phyloP scores from a whole-genome alignment of 2,113 vertebrate species.

The Lampris megalopsis region DNA sequence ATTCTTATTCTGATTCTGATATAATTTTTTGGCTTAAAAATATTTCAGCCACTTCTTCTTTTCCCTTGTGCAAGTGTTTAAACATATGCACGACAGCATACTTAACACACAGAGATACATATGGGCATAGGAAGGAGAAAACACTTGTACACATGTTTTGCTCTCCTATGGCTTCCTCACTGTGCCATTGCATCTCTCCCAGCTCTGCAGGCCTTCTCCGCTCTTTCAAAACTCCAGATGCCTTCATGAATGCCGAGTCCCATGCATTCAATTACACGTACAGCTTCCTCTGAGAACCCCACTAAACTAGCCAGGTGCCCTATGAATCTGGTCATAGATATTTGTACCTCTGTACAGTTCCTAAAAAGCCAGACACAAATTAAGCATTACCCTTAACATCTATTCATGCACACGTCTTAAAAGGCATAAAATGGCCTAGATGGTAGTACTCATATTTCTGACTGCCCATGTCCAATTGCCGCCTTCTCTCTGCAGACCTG shows the following conservation, averaged over 20 bases:
- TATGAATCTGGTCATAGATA: conserved; percentile 17
- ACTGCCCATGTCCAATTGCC: conserved; percentile 31
- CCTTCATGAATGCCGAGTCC: not conserved
- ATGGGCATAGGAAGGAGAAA: not conserved
- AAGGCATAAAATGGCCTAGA: conserved; percentile 19
- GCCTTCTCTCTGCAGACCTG: conserved; percentile 39
- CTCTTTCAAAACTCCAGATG: conserved; percentile 12
- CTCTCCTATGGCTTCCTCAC: conserved; percentile 14
- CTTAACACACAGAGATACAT: conserved; percentile 1
- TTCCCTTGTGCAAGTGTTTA: conserved; percentile 13
- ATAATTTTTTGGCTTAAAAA: conserved; percentile 61
- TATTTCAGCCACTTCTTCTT: conserved; percentile 58
- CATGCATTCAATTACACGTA: not conserved
- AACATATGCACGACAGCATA: conserved; percentile 3
- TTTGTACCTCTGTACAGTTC: conserved; percentile 16
- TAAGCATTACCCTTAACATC: conserved; percentile 25
- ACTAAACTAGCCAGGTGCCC: not conserved
- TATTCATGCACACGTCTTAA: conserved; percentile 28
- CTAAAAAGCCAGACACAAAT: conserved; percentile 32
- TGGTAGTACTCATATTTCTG: conserved; percentile 39
- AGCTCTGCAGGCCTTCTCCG: not conserved
- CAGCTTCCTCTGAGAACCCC: conserved; percentile 10
- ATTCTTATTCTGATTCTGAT: too few relatives aligned
- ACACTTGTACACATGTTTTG: not conserved
- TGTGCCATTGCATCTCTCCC: conserved; percentile 16